Conservation (phyloP, 2,797 vertebrate species). For the Schizopygopsis pylzovi region DNA sequence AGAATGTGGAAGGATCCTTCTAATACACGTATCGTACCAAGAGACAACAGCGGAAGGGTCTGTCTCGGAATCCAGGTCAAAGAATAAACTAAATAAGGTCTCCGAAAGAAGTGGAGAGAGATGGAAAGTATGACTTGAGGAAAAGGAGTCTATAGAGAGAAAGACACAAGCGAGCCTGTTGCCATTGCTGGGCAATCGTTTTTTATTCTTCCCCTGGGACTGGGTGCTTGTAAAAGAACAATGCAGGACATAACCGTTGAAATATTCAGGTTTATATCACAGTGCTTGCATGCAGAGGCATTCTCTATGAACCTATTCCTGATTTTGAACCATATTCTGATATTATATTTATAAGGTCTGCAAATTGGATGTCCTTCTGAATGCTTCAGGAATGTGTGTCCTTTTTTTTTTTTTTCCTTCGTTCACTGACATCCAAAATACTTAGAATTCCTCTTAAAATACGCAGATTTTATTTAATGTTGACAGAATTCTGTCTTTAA, state of each 20-base stretch:
- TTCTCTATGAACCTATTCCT: not conserved
- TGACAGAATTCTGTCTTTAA: no score
- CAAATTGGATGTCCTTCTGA: not conserved
- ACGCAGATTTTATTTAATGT: not conserved
- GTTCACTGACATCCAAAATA: not conserved
- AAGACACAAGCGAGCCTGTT: slow-evolving; percentile 11
- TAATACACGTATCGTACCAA: slow-evolving; percentile 9
- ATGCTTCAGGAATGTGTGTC: not conserved
- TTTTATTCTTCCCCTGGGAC: slow-evolving; percentile 23
- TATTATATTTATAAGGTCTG: not conserved
- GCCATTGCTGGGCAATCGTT: not conserved
- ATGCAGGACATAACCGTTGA: not conserved
- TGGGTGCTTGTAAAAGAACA: not conserved
- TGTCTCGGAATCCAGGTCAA: slow-evolving; percentile 42
- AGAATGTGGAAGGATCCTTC: slow-evolving; percentile 31
- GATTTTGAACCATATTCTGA: not conserved
- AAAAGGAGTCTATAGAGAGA: slow-evolving; percentile 21
- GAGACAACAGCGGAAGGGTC: not conserved
- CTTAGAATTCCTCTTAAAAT: no score
- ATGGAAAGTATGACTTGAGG: slow-evolving; percentile 25
- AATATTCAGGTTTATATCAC: not conserved
- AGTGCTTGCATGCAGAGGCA: not conserved
- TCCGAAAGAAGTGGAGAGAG: slow-evolving; percentile 15
- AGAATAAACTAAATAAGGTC: slow-evolving; percentile 18
- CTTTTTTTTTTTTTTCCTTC: not conserved